Base-by-base conservation (phyloP, 1,140 invertebrate genomes). In the Rhopalosiphum maidis region DNA sequence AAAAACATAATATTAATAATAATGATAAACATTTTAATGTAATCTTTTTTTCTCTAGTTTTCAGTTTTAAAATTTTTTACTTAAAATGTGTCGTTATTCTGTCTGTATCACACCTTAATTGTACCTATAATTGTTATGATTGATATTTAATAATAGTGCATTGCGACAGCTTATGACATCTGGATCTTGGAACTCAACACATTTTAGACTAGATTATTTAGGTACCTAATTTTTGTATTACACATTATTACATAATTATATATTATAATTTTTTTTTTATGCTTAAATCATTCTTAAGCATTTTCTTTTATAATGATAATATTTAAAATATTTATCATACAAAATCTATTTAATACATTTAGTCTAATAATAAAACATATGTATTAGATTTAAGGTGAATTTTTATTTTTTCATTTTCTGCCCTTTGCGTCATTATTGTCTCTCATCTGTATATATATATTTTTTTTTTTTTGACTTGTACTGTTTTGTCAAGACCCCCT, bases 371-470 rank as follows among this genome's bases (percentile, higher is more conserved):
- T 93, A 93, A 93, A 93, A 86, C 91, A 30, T 83, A n/a, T 86
- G 82, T 93, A 93, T 93, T 93, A 93, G 91, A 85, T 93, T 93
- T 93, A 92, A 92, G 90, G 43, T 92, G 90, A 92, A 83, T 92
- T 93, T 93, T 86, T 83, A 83, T 92, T 93, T 92, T 91, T 85
- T 86, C 35, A 86, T 85, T 37, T 90, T 93, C 25, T 85, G 35
- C 41, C 82, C 91, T 93, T 41, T 46, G 8, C 48, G 48, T 85
- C 85, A 82, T 86, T 85, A 51, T 54, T 5, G 68, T 35, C n/a
- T 92, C n/a, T 51, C 30, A 41, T 83, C 35, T 92, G 46, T 93
- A 41, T 55, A 85, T 93, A 83, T 92, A 85, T 8, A 86, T 6
- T 91, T 85, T 30, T 54, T 35, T 37, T 86, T 92, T 85, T 93